Conservation (phyloP, 1,140 invertebrate genomes). For the Pseudomyrmex sp. region DNA sequence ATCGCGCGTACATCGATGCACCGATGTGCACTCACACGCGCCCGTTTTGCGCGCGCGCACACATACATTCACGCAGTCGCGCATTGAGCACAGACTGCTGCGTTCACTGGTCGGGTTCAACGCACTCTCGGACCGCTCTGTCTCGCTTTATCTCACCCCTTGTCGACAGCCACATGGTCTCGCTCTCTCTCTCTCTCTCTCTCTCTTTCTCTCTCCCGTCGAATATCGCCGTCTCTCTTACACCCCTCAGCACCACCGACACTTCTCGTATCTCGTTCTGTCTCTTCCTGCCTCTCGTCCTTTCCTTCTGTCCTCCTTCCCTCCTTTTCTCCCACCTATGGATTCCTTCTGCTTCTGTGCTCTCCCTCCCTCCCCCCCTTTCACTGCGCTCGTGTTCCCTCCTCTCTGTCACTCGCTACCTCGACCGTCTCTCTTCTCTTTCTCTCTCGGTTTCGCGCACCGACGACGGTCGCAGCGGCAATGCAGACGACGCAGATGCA, state of each 20-base stretch:
- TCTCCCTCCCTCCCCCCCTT: constrained; percentile 1
- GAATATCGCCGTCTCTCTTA: constrained; percentile 31
- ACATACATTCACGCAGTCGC: constrained; percentile 64
- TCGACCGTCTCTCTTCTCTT: constrained; percentile 11
- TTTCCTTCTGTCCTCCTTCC: constrained; percentile 58
- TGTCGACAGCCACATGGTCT: constrained; percentile 8
- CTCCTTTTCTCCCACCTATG: constrained; percentile 44
- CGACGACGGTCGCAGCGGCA: constrained; percentile 42
- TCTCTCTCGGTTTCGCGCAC: constrained; percentile 53
- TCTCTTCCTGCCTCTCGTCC: constrained; percentile 56
- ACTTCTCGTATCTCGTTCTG: constrained; percentile 49
- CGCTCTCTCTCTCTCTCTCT: constrained; percentile 32
- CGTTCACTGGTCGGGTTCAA: constrained; percentile 74
- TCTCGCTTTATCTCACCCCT: constrained; percentile 58
- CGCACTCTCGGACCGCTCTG: constrained; percentile 72
- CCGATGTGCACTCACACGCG: constrained; percentile 38
- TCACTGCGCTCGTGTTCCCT: constrained; percentile 3
- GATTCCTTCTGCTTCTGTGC: constrained; percentile 40
- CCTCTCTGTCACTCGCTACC: constrained; percentile 20
- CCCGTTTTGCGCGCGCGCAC: constrained; percentile 36
- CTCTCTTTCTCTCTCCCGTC: constrained; percentile 44
- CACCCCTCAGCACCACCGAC: constrained; percentile 29
- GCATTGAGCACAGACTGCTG: constrained; percentile 67
- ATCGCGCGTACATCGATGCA: constrained; percentile 60
- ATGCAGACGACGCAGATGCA: constrained; percentile 53